Evolutionary conservation across 2,797 vertebrate species (phyloP).

Genomic region (Leptoclinus maculatus): DNA sequence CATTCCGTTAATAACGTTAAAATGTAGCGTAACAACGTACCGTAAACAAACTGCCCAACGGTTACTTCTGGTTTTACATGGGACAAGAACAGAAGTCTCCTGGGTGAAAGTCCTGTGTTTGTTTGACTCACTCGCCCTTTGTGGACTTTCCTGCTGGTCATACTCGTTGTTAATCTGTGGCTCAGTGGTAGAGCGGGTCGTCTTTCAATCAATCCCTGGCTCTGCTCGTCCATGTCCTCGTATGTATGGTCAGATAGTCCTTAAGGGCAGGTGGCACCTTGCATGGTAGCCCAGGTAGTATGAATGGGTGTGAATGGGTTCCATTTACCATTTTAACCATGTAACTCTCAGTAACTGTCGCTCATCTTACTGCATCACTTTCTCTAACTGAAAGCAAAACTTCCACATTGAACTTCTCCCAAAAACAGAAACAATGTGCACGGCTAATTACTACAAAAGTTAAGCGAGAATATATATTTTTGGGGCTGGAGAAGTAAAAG

Average conservation of each 20-base stretch:
- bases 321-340: background rate
- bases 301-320: background rate
- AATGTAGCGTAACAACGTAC: no score
- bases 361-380: background rate
- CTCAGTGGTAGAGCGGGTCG: background rate
- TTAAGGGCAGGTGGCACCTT: background rate
- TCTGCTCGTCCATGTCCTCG: background rate
- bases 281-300: background rate
- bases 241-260: background rate
- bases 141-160: background rate
- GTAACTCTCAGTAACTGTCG: no score
- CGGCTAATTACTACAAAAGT: background rate
- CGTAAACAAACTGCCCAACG: no score
- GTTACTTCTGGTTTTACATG: background rate
- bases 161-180: background rate
- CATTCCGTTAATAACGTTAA: no score
- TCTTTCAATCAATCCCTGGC: background rate
- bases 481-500: constrained; percentile 12
- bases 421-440: background rate
- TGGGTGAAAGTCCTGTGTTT: background rate
- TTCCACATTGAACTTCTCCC: background rate
- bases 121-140: background rate
- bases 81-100: background rate
- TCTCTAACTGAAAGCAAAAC: background rate
- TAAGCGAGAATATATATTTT: background rate